A percentile compares a stretch with the other conserved stretches of the same genome.
Evolutionary conservation across 2,888 invertebrate species (phyloP).

Genomic region (Glaucopsyche alexis): DNA sequence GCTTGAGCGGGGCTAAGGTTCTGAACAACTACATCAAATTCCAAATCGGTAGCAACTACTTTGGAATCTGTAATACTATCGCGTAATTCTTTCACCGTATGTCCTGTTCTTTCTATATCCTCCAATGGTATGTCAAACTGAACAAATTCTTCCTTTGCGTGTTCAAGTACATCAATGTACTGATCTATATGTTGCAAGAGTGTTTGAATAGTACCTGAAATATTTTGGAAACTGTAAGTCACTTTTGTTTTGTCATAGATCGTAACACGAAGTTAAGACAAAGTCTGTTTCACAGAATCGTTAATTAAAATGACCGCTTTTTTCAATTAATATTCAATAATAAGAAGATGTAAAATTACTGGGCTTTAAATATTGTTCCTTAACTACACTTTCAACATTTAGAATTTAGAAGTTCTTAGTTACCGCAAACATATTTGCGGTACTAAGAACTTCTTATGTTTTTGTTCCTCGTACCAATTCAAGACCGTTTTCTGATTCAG

Average conservation of each 20-base stretch:
- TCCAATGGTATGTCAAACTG: constrained; percentile 52
- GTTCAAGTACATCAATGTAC: constrained; percentile 61
- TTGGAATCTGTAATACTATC: constrained; percentile 47
- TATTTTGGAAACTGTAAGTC: background rate
- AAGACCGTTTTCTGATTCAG: background rate
- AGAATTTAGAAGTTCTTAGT: no score
- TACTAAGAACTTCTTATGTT: background rate
- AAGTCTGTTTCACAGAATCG: background rate
- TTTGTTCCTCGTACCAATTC: background rate
- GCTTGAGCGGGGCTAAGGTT: constrained; percentile 43
- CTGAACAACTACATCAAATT: constrained; percentile 33
- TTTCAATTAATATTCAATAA: background rate
- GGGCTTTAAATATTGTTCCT: background rate
- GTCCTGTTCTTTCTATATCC: constrained; percentile 52
- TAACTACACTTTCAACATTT: background rate
- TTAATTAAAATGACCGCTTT: background rate
- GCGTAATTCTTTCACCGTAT: constrained; percentile 55
- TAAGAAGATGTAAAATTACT: background rate
- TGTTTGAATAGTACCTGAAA: constrained; percentile 53
- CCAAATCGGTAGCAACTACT: constrained; percentile 35
- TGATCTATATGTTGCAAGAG: constrained; percentile 58
- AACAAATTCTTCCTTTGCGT: constrained; percentile 56
- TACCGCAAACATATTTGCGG: background rate
- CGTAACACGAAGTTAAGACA: no score
- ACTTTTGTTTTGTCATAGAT: no score